Percentiles rank a stretch among this genome's conserved stretches.
phyloP scores from a whole-genome alignment of 2,797 vertebrate species.

The Enteromius argenteus region DNA sequence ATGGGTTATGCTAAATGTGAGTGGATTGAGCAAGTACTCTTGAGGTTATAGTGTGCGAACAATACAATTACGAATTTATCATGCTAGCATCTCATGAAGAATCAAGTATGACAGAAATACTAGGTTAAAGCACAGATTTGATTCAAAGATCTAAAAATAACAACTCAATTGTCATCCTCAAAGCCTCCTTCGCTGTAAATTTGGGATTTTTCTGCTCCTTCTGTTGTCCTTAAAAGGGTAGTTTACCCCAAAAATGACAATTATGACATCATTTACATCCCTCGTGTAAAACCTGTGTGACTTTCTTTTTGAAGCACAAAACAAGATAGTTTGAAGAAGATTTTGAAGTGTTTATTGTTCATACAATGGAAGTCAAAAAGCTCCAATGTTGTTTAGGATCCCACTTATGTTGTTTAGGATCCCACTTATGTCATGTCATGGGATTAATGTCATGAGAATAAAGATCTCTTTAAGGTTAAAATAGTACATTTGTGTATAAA shows the following conservation, averaged over 20 bases:
- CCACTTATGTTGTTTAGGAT: no score
- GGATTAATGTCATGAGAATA: no score
- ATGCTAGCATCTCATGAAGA: not conserved
- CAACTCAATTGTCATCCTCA: not conserved
- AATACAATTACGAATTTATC: constrained; percentile 12
- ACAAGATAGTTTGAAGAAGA: not conserved
- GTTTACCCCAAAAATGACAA: not conserved
- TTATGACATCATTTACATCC: not conserved
- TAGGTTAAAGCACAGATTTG: not conserved
- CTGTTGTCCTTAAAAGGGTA: not conserved
- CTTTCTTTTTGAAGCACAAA: not conserved
- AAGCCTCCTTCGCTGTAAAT: not conserved
- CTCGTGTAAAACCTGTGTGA: not conserved
- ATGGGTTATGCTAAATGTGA: not conserved
- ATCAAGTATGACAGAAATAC: not conserved
- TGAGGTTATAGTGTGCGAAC: not conserved
- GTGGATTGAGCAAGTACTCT: constrained; percentile 8
- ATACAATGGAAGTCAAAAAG: not conserved
- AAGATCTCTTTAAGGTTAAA: not conserved
- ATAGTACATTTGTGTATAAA: not conserved
- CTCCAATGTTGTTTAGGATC: no score
- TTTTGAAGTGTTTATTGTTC: not conserved
- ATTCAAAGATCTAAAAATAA: constrained; percentile 2
- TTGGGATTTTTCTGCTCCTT: not conserved
- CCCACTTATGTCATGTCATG: no score